phyloP scores from a whole-genome alignment of 2,797 vertebrate species.

The Semaprochilodus insignis region DNA sequence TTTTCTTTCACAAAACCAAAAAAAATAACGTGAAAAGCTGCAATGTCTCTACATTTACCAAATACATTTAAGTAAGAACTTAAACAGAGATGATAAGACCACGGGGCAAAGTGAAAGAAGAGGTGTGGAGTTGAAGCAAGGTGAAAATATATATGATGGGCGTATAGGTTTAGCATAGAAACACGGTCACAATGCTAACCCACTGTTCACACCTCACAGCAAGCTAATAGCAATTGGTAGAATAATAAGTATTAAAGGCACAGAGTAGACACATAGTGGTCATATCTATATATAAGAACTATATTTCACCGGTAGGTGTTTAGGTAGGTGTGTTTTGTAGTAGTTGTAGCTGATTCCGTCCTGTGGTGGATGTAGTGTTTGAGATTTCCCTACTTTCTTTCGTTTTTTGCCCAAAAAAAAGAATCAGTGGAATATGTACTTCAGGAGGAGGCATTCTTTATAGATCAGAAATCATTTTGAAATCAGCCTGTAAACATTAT shows the following conservation, averaged over 20 bases:
- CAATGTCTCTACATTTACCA: slow-evolving; percentile 80
- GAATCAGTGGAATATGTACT: not conserved
- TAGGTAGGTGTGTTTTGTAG: slow-evolving; percentile 30
- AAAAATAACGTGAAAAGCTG: slow-evolving; percentile 74
- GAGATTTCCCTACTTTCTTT: not conserved
- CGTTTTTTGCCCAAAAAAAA: not conserved
- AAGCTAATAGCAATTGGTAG: slow-evolving; percentile 39
- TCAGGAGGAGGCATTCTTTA: not conserved
- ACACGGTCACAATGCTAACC: slow-evolving; percentile 21
- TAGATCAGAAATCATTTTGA: too few species aligned
- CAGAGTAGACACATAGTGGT: slow-evolving; percentile 20
- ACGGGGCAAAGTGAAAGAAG: slow-evolving; percentile 32
- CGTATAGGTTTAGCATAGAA: slow-evolving; percentile 35
- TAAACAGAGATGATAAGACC: slow-evolving; percentile 55
- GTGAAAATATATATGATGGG: slow-evolving; percentile 21
- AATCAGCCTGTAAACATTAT: too few species aligned
- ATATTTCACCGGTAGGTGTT: slow-evolving; percentile 21
- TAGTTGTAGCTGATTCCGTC: slow-evolving; percentile 66
- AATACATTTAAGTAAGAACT: slow-evolving; percentile 70
- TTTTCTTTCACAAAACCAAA: slow-evolving; percentile 32
- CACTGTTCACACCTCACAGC: slow-evolving; percentile 49
- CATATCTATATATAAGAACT: slow-evolving; percentile 49
- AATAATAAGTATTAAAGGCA: slow-evolving; percentile 36
- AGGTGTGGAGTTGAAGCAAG: slow-evolving; percentile 21
- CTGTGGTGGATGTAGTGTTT: slow-evolving; percentile 54